Conservation (phyloP, 1,140 invertebrate genomes). For the Scaptomyza montana region DNA sequence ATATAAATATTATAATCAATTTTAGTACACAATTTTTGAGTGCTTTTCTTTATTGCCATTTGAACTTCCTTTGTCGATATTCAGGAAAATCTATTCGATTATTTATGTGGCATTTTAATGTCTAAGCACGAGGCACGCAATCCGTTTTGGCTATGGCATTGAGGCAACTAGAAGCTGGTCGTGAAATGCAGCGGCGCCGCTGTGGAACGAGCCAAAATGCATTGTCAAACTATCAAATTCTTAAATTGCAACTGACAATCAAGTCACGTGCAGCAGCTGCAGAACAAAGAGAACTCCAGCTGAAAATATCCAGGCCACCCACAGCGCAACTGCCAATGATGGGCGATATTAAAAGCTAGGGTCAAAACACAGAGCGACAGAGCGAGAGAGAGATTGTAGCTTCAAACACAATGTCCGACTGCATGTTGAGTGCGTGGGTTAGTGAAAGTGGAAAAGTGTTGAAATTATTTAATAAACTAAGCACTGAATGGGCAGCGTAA, state of each 20-base stretch:
- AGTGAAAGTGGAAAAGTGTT: constrained; percentile 35
- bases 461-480: constrained; percentile 60
- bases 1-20: no score
- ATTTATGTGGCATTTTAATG: constrained; percentile 71
- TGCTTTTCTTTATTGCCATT: constrained; percentile 22
- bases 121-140: constrained; percentile 33
- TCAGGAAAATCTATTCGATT: constrained; percentile 36
- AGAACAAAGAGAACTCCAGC: not conserved
- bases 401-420: constrained; percentile 8
- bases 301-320: constrained; percentile 16
- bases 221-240: constrained; percentile 82
- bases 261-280: constrained; percentile 68
- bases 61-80: constrained; percentile 44
- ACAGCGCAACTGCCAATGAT: not conserved
- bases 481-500: constrained; percentile 11
- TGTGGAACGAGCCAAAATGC: constrained; percentile 68
- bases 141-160: constrained; percentile 7
- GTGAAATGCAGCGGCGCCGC: constrained; percentile 15
- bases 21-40: no score
- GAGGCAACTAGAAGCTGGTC: constrained; percentile 11
- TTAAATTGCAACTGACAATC: constrained; percentile 82
- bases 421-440: constrained; percentile 13
- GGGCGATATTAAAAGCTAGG: not conserved
- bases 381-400: not conserved
- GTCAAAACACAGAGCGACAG: no score